Conservation (phyloP, 2,888 invertebrate genomes). For the Trypoxylon attenuatum region DNA sequence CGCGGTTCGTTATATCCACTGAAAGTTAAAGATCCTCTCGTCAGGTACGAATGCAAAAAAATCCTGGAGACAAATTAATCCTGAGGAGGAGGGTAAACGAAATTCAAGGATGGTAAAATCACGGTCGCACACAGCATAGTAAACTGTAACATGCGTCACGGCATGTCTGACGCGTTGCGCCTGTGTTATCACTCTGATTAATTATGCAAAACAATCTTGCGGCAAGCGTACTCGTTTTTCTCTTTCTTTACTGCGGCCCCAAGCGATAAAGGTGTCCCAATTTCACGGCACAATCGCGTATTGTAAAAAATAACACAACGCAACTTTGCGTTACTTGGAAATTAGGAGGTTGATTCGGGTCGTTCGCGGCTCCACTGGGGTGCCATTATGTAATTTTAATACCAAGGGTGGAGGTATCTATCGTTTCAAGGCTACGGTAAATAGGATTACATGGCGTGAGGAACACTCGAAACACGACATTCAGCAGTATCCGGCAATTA, state of each 20-base stretch:
- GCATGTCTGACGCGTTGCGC: conserved; percentile 5
- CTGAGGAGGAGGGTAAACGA: too few species aligned
- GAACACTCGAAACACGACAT: neutral
- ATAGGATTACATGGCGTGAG: neutral
- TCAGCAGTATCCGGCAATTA: too few species aligned
- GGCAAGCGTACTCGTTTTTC: neutral
- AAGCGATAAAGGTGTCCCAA: too few species aligned
- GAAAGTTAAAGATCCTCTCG: neutral
- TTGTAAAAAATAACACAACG: too few species aligned
- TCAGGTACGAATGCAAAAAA: too few species aligned
- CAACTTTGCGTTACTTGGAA: too few species aligned
- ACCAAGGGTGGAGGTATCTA: neutral
- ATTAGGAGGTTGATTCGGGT: neutral
- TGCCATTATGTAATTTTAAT: neutral
- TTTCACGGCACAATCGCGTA: too few species aligned
- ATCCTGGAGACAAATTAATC: too few species aligned
- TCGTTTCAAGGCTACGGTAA: neutral
- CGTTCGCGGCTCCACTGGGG: neutral
- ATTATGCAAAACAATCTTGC: conserved; percentile 10
- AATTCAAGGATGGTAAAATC: neutral
- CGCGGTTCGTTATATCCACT: neutral
- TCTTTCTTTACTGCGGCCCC: too few species aligned
- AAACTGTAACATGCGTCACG: conserved; percentile 25
- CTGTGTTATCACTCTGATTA: neutral
- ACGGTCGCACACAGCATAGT: neutral